Base-by-base conservation (phyloP, 2,888 invertebrate species). In the Leptinotarsa juncta region DNA sequence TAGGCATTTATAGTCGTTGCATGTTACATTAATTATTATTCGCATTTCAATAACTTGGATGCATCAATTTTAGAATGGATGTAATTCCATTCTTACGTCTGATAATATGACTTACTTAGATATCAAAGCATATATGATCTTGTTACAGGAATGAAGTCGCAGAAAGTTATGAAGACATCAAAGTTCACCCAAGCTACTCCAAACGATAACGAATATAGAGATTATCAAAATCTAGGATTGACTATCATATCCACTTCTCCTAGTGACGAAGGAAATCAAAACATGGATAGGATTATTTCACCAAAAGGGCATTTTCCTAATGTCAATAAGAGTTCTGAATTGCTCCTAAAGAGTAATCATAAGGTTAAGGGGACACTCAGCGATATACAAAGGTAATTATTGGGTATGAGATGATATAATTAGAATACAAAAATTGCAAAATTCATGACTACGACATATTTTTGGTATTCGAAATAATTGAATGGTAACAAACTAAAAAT, bases 141-240 rank as follows among this genome's bases (percentile, higher is more conserved):
- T 50, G 57, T 78, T 77, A 20, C 78, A 79, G 78, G 68, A 26
- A 82, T 82, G 82, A 82, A 82, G 81, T 80, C 77, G 20, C 81
- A 82, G 70, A 82, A 81, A 67, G 79, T 80, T 18, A 87, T 86
- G 84, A 87, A 87, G 79, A 85, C 85, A 42, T 87, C 87, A 62
- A 87, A 88, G 77, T 88, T 86, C 81, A 87, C 86, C 12, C 87
- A 87, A 79, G 87, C 87, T 70, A 84, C 82, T 67, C 84, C 85
- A 15, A 85, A 85, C 78, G 87, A 86, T 78, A 86, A 85, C 80
- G 86, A 86, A 69, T 85, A 82, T 80, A 78, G 82, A 51, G 86
- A 86, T 75, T 86, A 86, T 76, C 86, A 86, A 76, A 86, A 86
- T 80, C 79, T 86, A 71, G 81, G 81, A n/a, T 73, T 82, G 65